Evolutionary conservation across 2,888 invertebrate species (phyloP), one percentile per base, ranked within the genome.

Genomic region (Nomada fabriciana): DNA sequence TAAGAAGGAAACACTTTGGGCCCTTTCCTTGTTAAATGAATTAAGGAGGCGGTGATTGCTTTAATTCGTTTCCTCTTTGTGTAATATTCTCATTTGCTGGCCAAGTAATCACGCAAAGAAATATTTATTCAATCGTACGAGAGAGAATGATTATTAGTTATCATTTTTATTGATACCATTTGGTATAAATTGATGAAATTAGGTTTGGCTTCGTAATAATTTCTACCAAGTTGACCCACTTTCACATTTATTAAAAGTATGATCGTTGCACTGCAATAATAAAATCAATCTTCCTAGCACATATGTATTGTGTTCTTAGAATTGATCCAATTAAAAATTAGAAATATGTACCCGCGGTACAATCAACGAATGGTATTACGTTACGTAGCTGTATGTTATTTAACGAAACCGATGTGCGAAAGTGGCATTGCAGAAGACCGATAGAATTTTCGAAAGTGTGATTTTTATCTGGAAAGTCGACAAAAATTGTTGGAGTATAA

Each of bases 381-480:
- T 71, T 70, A 11, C 43, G 13, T 47, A 63, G 70, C 20, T 7
- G 13, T 23, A 64, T 79, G 59, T 79, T 59, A 70, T 59, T 78
- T 52, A 68, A 80, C 67, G 57, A 50, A 53, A 63, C 50, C 1
- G 11, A n/a, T 1, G 10, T 52, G 25, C 13, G 70, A 61, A 76
- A 76, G 55, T 25, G 43, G 11, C 7, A 25, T 68, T 68, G 70
- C 68, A 42, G 57, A 61, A 52, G n/a, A 57, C 52, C 36, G 71
- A 76, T 64, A 50, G 64, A 36, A 67, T 64, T 68, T 76, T 74
- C 42, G 72, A 76, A 82, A 76, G 72, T 69, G 60, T 25, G 82
- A 76, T 73, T 61, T 71, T 74, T 63, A 77, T 67, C 73, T 23
- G n/a, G 55, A 53, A 47, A 61, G 55, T 61, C 23, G 50, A 10